Conservation (phyloP, 2,888 invertebrate genomes). For the Tubulanus polymorphus region DNA sequence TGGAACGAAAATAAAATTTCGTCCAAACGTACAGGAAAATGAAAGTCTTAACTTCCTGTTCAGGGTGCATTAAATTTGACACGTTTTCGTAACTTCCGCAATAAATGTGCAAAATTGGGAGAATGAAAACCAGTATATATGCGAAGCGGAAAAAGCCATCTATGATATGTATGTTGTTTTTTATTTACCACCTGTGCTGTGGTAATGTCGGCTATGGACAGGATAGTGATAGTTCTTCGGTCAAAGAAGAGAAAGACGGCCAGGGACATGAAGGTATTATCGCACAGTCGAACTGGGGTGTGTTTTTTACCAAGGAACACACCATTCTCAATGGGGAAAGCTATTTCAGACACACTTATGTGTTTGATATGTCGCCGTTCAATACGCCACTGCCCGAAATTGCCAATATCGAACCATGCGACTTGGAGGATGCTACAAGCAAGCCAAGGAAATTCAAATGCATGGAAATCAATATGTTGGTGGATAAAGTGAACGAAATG, state of each 20-base stretch:
- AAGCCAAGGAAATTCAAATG: neutral
- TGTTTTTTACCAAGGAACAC: neutral
- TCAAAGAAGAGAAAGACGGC: neutral
- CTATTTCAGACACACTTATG: neutral
- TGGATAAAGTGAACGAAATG: neutral
- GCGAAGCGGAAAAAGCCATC: neutral
- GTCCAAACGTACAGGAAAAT: neutral
- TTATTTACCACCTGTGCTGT: neutral
- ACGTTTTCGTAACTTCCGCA: neutral
- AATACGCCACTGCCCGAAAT: neutral
- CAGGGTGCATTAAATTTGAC: neutral
- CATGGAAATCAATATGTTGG: neutral
- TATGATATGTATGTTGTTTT: neutral
- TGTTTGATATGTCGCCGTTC: neutral
- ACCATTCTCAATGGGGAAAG: conserved; percentile 2
- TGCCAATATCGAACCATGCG: neutral
- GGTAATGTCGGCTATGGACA: conserved; percentile 1
- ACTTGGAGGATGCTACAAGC: neutral
- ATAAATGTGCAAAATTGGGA: neutral
- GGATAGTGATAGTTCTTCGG: neutral
- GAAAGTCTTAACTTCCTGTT: neutral
- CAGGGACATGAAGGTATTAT: neutral
- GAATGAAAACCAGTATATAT: neutral
- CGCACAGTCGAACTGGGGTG: neutral
- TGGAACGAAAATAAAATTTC: neutral